These are phyloP conservation scores for Pocillopora verrucosa DNA, from an alignment of 64 coral and sea anemone species.

Conservation along the genomic window DNA sequence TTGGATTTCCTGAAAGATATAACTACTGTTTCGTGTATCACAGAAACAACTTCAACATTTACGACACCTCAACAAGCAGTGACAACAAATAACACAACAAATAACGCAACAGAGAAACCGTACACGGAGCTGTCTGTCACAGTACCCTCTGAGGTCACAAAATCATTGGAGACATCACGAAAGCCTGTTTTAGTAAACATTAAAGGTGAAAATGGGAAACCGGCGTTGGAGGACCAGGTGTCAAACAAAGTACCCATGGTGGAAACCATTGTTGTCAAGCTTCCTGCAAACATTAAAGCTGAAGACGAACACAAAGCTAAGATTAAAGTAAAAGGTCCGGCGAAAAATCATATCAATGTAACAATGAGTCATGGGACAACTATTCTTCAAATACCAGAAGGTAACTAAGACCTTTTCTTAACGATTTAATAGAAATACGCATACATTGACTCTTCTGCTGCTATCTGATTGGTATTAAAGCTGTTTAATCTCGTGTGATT, in stretches of 20 bases:
- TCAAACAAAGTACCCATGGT: constrained; percentile 71
- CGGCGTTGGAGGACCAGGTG: constrained; percentile 39
- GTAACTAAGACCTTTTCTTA: background rate
- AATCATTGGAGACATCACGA: constrained; percentile 68
- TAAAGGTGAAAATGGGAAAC: constrained; percentile 72
- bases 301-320: constrained; percentile 14
- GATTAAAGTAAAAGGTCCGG: constrained; percentile 11
- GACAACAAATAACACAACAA: background rate
- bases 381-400: constrained; percentile 64
- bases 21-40: background rate
- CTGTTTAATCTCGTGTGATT: no score
- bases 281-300: constrained; percentile 48
- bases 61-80: background rate
- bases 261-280: constrained; percentile 64
- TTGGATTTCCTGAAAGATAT: background rate
- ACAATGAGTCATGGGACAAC: background rate
- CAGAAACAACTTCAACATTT: background rate
- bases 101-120: background rate
- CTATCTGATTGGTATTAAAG: no score
- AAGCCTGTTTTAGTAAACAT: constrained; percentile 89
- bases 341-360: constrained; percentile 45
- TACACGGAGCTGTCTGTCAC: constrained; percentile 70
- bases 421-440: no score
- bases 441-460: no score
- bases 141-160: constrained; percentile 77